These are phyloP conservation scores for Helicolenus hilgendorfi DNA, from an alignment of 2,797 vertebrate genomes.

Conservation along the genomic window DNA sequence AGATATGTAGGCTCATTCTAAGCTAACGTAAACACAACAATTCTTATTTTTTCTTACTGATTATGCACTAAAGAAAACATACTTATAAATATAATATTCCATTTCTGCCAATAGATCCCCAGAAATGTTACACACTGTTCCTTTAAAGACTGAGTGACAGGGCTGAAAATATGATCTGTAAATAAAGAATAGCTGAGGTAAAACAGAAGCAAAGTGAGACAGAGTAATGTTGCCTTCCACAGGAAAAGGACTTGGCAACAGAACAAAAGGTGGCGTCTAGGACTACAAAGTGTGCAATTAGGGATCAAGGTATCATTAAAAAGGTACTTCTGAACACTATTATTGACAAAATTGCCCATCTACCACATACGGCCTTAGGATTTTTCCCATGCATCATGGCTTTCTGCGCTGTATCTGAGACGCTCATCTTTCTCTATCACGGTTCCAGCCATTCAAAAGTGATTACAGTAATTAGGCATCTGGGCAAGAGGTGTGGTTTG, in stretches of 20 bases:
- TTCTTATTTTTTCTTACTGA: too few relatives aligned
- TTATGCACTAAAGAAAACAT: too few relatives aligned
- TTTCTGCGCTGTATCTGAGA: constrained; percentile 23
- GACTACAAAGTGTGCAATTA: constrained; percentile 25
- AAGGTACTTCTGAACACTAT: constrained; percentile 26
- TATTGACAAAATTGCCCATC: constrained; percentile 21
- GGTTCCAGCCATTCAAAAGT: constrained; percentile 67
- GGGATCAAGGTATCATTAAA: constrained; percentile 28
- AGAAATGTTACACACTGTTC: too few relatives aligned
- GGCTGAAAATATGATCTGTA: not conserved
- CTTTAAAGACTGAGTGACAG: not conserved
- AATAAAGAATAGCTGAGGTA: not conserved
- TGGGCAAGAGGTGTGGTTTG: constrained; percentile 65
- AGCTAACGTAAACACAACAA: too few relatives aligned
- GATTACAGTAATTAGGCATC: constrained; percentile 80
- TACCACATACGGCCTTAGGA: not conserved
- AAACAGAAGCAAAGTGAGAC: not conserved
- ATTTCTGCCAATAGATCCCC: too few relatives aligned
- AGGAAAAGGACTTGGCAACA: not conserved
- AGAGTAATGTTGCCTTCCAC: not conserved
- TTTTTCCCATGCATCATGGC: constrained; percentile 30
- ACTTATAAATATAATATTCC: too few relatives aligned
- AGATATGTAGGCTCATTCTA: too few relatives aligned
- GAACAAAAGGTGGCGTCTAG: not conserved
- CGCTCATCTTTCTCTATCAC: constrained; percentile 49